phyloP scores from a whole-genome alignment of 92 coral and sea anemone species.

The Phymanthus crucifer region DNA sequence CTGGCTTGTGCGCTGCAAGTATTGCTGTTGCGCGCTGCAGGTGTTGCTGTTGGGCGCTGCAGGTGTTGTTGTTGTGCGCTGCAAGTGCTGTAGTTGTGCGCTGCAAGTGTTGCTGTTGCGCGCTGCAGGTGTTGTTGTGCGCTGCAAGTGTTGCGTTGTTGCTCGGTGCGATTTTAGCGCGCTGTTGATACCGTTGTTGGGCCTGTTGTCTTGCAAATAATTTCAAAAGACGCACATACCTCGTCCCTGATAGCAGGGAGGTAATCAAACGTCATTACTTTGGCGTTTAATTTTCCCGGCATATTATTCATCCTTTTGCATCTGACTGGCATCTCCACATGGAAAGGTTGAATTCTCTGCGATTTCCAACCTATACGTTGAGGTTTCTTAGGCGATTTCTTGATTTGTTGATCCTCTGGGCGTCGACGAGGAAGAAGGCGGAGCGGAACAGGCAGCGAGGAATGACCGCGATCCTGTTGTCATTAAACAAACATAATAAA shows the following conservation, averaged over 20 bases:
- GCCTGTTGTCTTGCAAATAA: not conserved
- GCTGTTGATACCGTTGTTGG: not conserved
- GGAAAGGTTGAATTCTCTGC: conserved; percentile 71
- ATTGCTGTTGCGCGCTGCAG: too few species aligned
- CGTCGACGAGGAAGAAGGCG: conserved; percentile 12
- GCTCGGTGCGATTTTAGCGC: too few species aligned
- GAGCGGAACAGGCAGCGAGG: conserved; percentile 3
- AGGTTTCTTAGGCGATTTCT: conserved; percentile 16
- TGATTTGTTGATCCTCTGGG: conserved; percentile 11
- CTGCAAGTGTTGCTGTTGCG: too few species aligned
- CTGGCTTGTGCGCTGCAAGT: too few species aligned
- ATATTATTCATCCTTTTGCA: conserved; percentile 36
- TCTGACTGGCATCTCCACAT: conserved; percentile 71
- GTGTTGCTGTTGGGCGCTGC: too few species aligned
- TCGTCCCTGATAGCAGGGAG: conserved; percentile 84
- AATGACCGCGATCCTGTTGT: not conserved
- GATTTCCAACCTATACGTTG: conserved; percentile 85
- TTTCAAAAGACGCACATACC: conserved; percentile 45
- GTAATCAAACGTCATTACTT: conserved; percentile 73
- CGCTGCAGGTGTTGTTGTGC: too few species aligned
- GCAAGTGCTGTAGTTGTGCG: too few species aligned
- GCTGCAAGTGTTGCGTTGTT: not conserved
- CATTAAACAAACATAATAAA: too few species aligned
- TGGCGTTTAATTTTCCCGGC: conserved; percentile 21
- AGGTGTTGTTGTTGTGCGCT: too few species aligned